Percentiles rank a stretch among this genome's conserved stretches.
Evolutionary conservation across 2,797 vertebrate genomes (phyloP).

Genomic region (Arnoldichthys spilopterus): DNA sequence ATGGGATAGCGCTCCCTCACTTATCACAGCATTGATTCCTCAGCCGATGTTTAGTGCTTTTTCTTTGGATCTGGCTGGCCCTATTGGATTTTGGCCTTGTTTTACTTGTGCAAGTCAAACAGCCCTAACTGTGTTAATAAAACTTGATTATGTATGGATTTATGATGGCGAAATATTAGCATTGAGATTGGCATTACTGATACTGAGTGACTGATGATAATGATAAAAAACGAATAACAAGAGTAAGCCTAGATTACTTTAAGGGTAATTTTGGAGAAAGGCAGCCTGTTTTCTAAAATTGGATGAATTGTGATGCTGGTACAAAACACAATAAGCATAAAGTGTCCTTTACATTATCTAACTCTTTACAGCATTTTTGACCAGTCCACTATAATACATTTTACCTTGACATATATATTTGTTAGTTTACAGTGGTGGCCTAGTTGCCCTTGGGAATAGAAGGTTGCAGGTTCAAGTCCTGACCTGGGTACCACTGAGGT

Average conservation of each 20-base stretch:
- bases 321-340: no score
- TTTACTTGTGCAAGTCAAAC: slow-evolving; percentile 22
- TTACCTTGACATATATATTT: no score
- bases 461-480: no score
- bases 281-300: no score
- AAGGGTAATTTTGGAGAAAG: no score
- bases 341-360: no score
- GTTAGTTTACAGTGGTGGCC: no score
- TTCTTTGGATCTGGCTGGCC: slow-evolving; percentile 23
- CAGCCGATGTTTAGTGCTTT: slow-evolving; percentile 37
- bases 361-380: no score
- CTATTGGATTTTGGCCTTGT: slow-evolving; percentile 16
- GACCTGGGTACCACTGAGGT: no score
- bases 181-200: not conserved
- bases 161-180: slow-evolving; percentile 17
- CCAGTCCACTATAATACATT: no score
- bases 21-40: slow-evolving; percentile 45
- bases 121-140: slow-evolving; percentile 3
- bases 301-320: no score
- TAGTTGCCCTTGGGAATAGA: no score
- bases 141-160: slow-evolving; percentile 6
- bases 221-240: not conserved
- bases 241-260: not conserved
- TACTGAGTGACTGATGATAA: not conserved
- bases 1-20: slow-evolving; percentile 35